A percentile compares a stretch with the other conserved stretches of the same genome.
These are phyloP conservation scores for Odontamblyopus lacepedii DNA, from an alignment of 2,797 vertebrate species.

Conservation along the genomic window DNA sequence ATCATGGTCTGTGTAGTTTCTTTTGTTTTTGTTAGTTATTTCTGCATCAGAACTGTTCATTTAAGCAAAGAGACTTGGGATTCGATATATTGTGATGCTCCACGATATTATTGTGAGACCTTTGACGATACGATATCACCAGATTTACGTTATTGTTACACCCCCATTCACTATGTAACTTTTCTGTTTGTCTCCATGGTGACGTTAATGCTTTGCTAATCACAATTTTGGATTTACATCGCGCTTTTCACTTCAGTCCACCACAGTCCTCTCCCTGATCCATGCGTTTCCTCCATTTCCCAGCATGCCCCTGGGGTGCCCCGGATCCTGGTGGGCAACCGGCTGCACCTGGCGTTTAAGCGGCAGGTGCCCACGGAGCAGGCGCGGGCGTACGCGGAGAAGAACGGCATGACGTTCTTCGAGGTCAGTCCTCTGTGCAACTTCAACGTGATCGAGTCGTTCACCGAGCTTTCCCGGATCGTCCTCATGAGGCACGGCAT, in stretches of 20 bases:
- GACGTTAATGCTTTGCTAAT: too few relatives aligned
- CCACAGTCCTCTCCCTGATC: neutral
- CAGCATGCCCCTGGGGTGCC: slow-evolving; percentile 96
- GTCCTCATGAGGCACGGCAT: slow-evolving; percentile 98
- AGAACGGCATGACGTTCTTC: slow-evolving; percentile 98
- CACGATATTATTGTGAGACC: too few relatives aligned
- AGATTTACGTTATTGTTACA: too few relatives aligned
- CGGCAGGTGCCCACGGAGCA: slow-evolving; percentile 96
- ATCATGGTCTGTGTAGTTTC: too few relatives aligned
- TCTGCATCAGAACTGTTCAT: too few relatives aligned
- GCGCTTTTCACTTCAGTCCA: neutral
- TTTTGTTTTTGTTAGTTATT: too few relatives aligned
- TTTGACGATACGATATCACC: too few relatives aligned
- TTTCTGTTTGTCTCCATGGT: too few relatives aligned
- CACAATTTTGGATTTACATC: too few relatives aligned
- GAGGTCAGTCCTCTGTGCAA: slow-evolving; percentile 98
- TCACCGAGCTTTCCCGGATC: slow-evolving; percentile 95
- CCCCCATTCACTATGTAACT: too few relatives aligned
- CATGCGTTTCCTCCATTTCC: neutral
- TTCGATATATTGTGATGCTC: too few relatives aligned
- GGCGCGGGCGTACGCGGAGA: slow-evolving; percentile 93
- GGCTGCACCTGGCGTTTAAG: slow-evolving; percentile 95
- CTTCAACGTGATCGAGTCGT: slow-evolving; percentile 98
- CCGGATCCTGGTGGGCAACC: slow-evolving; percentile 94
- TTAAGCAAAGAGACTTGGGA: too few relatives aligned